Percentiles rank a stretch among this genome's conserved stretches.
Conservation (phyloP, 1,140 invertebrate genomes). For the Calosoma granatense region DNA sequence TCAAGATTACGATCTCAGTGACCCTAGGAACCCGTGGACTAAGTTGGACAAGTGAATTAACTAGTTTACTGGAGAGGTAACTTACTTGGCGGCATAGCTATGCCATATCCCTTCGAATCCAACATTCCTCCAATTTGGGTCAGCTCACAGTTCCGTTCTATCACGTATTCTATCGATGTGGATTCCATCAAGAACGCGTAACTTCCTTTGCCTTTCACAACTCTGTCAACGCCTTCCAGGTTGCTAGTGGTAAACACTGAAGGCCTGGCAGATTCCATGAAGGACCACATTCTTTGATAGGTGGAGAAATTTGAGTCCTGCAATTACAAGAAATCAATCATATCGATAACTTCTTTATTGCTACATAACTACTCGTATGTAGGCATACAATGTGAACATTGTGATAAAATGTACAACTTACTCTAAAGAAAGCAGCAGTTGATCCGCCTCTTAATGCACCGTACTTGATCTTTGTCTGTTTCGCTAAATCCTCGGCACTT, state of each 20-base stretch:
- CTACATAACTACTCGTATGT: background rate
- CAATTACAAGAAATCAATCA: constrained; percentile 21
- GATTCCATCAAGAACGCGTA: constrained; percentile 93
- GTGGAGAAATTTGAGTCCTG: constrained; percentile 89
- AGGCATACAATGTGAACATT: background rate
- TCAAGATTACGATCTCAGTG: too few species aligned
- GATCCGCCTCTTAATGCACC: constrained; percentile 87
- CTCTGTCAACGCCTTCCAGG: constrained; percentile 74
- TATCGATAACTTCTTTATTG: background rate
- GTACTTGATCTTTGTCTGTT: constrained; percentile 95
- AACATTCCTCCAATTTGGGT: constrained; percentile 83
- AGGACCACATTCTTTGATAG: constrained; percentile 86
- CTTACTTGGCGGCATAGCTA: constrained; percentile 86
- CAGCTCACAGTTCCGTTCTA: constrained; percentile 82
- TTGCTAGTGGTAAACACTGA: constrained; percentile 78
- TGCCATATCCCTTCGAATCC: constrained; percentile 88
- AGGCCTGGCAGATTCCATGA: constrained; percentile 79
- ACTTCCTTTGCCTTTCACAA: constrained; percentile 71
- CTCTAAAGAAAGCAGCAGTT: constrained; percentile 85
- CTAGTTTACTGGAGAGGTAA: constrained; percentile 14
- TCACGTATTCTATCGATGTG: constrained; percentile 83
- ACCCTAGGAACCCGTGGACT: too few species aligned
- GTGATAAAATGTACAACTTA: constrained; percentile 36
- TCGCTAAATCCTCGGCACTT: constrained; percentile 89
- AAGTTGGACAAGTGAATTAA: background rate